Percentiles rank a stretch among this genome's conserved stretches.
These are phyloP conservation scores for Nyctibius grandis DNA, from an alignment of 2,797 vertebrate genomes.

Conservation along the genomic window DNA sequence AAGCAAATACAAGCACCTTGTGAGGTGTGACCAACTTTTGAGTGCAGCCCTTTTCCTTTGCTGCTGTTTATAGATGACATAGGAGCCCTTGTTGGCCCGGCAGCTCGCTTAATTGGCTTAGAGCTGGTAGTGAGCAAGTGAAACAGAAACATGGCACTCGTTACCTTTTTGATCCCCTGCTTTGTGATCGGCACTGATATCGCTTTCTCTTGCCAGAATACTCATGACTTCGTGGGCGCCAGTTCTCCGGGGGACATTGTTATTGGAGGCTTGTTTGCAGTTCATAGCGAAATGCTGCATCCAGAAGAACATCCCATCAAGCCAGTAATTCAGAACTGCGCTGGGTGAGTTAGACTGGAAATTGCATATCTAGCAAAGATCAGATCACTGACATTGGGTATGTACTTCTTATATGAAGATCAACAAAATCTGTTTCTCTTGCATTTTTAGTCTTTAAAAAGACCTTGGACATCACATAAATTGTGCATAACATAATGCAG, in stretches of 20 bases:
- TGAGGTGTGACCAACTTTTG: slow-evolving; percentile 30
- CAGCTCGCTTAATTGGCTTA: background rate
- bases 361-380: background rate
- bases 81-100: background rate
- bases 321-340: slow-evolving; percentile 73
- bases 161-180: slow-evolving; percentile 46
- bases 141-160: slow-evolving; percentile 62
- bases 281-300: slow-evolving; percentile 75
- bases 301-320: slow-evolving; percentile 47
- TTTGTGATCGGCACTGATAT: slow-evolving; percentile 24
- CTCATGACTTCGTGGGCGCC: slow-evolving; percentile 59
- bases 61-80: slow-evolving; percentile 61
- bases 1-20: slow-evolving; percentile 41
- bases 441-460: background rate
- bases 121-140: slow-evolving; percentile 23
- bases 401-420: background rate
- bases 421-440: background rate
- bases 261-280: slow-evolving; percentile 84
- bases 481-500: accelerated
- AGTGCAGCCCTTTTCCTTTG: background rate
- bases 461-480: background rate
- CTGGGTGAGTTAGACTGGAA: slow-evolving; percentile 74
- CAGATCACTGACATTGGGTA: background rate
- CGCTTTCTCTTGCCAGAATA: slow-evolving; percentile 57
- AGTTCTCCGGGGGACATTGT: slow-evolving; percentile 78